Evolutionary conservation across 2,888 invertebrate genomes (phyloP), one percentile per base, ranked within the genome.

Genomic region (Crioceris asparagi): DNA sequence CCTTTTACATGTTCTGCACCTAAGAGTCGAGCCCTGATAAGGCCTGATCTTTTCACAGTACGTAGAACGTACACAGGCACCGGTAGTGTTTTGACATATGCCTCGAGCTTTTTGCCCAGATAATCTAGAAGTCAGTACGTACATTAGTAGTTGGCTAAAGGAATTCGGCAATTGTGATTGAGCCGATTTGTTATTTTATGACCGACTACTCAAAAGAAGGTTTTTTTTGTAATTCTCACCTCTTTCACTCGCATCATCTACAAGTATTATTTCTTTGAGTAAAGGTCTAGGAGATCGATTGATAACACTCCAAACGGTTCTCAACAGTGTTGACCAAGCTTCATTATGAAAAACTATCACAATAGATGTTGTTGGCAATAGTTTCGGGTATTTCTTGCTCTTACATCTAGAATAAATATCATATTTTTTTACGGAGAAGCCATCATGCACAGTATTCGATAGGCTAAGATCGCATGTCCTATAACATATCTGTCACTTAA

Each of bases 301-400:
- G 53, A 98, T 94, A 18, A 91, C 93, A 61, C 93, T 94, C 84
- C 92, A 91, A 23, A 97, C 90, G 0, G 97, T 97, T 34, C 97
- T 72, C 44, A 97, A 71, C 14, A 98, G 72, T 0, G 97, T 98
- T 29, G 91, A 83, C 96, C 96, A 97, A 1, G 97, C 97, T 65
- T 98, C 97, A 65, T 98, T 98, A 70, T 98, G 97, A 69, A 98
- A 98, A 36, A 98, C 97, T 55, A 98, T 94, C 43, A 98, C 92
- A 54, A 98, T 90, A 55, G 92, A 91, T 15, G 96, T 94, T 27
- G 86, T 81, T 3, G 96, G 96, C 55, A 97, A 71, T 46, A 82
- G 69, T 31, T 74, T 72, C 26, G 83, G 77, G 64, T 90, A 86
- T 38, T 66, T 69, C 62, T 90, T 91, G 52, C 69, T 73, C 63